These are phyloP conservation scores for Arge pagana DNA, from an alignment of 2,888 invertebrate genomes.

Conservation along the genomic window DNA sequence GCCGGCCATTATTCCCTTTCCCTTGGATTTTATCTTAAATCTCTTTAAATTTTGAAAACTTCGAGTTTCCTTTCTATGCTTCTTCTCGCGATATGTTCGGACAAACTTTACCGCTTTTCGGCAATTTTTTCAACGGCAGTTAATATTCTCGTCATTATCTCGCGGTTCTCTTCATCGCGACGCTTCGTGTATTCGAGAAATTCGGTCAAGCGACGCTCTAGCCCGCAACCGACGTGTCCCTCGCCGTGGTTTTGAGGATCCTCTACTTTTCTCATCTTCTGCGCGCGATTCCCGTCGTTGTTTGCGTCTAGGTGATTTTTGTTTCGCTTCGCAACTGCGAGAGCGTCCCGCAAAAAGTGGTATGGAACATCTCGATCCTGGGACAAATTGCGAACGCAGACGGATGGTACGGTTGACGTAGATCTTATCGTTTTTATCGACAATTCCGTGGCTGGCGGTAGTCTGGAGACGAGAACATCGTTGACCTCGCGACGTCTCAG, in stretches of 20 bases:
- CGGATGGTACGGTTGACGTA: slow-evolving; percentile 17
- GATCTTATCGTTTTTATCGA: slow-evolving; percentile 32
- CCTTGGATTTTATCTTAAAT: not conserved
- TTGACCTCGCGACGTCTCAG: slow-evolving; percentile 3
- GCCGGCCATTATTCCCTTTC: not conserved
- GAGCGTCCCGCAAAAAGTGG: slow-evolving; percentile 12
- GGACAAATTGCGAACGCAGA: slow-evolving; percentile 32
- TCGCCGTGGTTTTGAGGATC: slow-evolving; percentile 9
- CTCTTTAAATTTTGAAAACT: no score
- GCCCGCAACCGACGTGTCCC: slow-evolving; percentile 24
- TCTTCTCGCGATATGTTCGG: not conserved
- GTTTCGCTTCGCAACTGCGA: slow-evolving; percentile 6
- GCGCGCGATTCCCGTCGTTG: slow-evolving; percentile 16
- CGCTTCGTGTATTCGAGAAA: slow-evolving; percentile 46
- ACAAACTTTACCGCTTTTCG: slow-evolving; percentile 30
- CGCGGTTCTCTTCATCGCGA: slow-evolving; percentile 45
- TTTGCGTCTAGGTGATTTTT: not conserved
- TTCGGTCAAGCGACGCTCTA: slow-evolving; percentile 43
- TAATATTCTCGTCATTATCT: slow-evolving; percentile 42
- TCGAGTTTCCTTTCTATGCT: not conserved
- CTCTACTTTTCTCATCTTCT: slow-evolving; percentile 26
- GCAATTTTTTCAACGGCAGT: slow-evolving; percentile 45
- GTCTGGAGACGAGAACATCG: slow-evolving; percentile 30
- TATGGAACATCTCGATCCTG: slow-evolving; percentile 19
- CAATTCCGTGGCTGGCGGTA: slow-evolving; percentile 39